Base-by-base conservation (phyloP, 2,888 invertebrate genomes). In the Noctuana brunneofusca region DNA sequence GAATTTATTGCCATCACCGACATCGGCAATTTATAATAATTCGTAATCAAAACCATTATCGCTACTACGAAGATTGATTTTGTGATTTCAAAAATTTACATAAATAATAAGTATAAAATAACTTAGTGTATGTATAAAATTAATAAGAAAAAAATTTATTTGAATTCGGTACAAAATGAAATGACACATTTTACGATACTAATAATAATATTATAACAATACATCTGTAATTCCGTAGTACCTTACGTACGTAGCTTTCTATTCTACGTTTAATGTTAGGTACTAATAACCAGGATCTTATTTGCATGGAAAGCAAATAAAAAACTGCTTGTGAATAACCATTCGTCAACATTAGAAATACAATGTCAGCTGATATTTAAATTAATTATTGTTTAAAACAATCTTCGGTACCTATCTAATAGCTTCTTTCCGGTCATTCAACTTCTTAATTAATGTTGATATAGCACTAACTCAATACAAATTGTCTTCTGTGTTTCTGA, bases 381-480 rank as follows among this genome's bases (percentile, higher is more conserved):
- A 50, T 56, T 41, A 11, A 50, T 63, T 30, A 16, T 54, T 50
- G 35, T 52, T 52, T 32, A 5, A 18, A 27, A 5, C 0, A 63
- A 22, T 9, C 50, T 41, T 50, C 16, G n/a, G 48, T 48, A 27
- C 27, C 53, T 52, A n/a, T 38, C 20, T 59, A 50, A 50, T 63
- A 76, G 76, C 71, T 70, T 69, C 65, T 68, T 69, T 68, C 64
- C 71, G 84, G 82, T 79, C 83, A 67, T 71, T 74, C 81, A 84
- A 77, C 87, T 74, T 67, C 50, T 65, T 80, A 80, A 85, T 86
- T 79, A 78, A 81, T 83, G 75, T 75, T 75, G 80, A 83, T 77
- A 67, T 69, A 71, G 69, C 68, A 75, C 67, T 71, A 73, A 75
- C 71, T 76, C 66, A 64, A 74, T 75, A 74, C 66, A 65, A 74